These are phyloP conservation scores for Drosophila nannoptera DNA, from an alignment of 1,140 invertebrate species.

Conservation along the genomic window DNA sequence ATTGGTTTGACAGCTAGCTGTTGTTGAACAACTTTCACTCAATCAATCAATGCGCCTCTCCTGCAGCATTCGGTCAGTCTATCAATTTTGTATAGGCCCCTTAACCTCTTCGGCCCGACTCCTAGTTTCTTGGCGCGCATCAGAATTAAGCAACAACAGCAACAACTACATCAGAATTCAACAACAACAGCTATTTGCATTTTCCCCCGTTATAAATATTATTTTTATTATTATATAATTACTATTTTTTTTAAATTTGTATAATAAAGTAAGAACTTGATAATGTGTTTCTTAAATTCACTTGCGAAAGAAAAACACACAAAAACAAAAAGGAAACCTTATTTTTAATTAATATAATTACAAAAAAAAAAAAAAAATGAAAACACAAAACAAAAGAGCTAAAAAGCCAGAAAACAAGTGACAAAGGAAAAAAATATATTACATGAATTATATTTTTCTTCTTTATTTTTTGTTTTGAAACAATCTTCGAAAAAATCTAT, in stretches of 20 bases:
- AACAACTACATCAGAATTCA: slow-evolving; percentile 32
- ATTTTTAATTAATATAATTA: slow-evolving; percentile 55
- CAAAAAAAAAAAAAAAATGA: slow-evolving; percentile 29
- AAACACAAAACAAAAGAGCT: slow-evolving; percentile 14
- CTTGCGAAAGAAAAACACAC: slow-evolving; percentile 56
- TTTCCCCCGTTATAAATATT: slow-evolving; percentile 73
- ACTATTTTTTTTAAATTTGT: slow-evolving; percentile 75
- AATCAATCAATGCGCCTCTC: slow-evolving; percentile 21
- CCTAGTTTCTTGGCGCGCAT: slow-evolving; percentile 36
- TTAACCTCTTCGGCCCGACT: not conserved
- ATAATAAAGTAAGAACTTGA: slow-evolving; percentile 76
- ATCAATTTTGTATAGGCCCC: slow-evolving; percentile 23
- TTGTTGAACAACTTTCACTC: slow-evolving; percentile 50
- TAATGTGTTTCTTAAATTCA: slow-evolving; percentile 74
- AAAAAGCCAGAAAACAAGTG: slow-evolving; percentile 31
- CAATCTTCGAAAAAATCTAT: slow-evolving; percentile 60
- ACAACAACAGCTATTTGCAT: slow-evolving; percentile 62
- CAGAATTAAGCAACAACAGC: slow-evolving; percentile 39
- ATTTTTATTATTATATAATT: slow-evolving; percentile 77
- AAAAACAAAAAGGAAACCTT: slow-evolving; percentile 48
- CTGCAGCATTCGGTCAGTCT: slow-evolving; percentile 2
- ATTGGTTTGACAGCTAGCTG: slow-evolving; percentile 40
- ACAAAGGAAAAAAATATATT: slow-evolving; percentile 55
- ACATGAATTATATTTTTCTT: slow-evolving; percentile 69
- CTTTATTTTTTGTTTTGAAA: slow-evolving; percentile 71